phyloP scores from a whole-genome alignment of 1,140 invertebrate genomes.

The Phortica variegata region DNA sequence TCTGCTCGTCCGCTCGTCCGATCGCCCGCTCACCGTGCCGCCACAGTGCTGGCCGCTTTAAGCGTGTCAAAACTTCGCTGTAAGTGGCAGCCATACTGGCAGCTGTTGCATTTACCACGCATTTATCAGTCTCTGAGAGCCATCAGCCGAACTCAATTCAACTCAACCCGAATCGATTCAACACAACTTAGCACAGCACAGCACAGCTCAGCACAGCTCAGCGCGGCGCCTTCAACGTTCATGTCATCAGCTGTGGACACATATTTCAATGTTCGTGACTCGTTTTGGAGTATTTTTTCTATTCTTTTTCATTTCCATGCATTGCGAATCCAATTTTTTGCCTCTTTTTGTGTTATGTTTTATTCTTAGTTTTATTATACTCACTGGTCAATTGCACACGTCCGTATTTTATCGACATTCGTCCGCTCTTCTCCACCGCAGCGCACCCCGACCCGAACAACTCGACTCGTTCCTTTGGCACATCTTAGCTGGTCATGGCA shows the following conservation, averaged over 20 bases:
- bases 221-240: slow-evolving; percentile 16
- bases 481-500: too few species aligned
- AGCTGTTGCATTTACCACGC: slow-evolving; percentile 54
- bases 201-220: neutral
- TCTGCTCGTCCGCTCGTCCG: slow-evolving; percentile 18
- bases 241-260: slow-evolving; percentile 47
- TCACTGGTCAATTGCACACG: slow-evolving; percentile 39
- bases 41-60: slow-evolving; percentile 15
- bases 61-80: slow-evolving; percentile 5
- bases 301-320: slow-evolving; percentile 8
- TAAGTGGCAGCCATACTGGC: slow-evolving; percentile 21
- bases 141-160: too few species aligned
- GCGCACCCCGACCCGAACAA: too few species aligned
- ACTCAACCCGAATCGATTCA: neutral
- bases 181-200: neutral
- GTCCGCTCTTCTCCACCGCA: too few species aligned
- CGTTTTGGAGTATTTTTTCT: slow-evolving; percentile 34
- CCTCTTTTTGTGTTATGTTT: slow-evolving; percentile 50
- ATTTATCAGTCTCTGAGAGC: slow-evolving; percentile 34
- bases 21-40: slow-evolving; percentile 6
- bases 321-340: too few species aligned
- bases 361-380: slow-evolving; percentile 51
- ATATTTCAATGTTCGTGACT: slow-evolving; percentile 54
- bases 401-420: slow-evolving; percentile 3
- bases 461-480: too few species aligned